phyloP scores from a whole-genome alignment of 2,888 invertebrate species.

The Meiosimyza decipiens region DNA sequence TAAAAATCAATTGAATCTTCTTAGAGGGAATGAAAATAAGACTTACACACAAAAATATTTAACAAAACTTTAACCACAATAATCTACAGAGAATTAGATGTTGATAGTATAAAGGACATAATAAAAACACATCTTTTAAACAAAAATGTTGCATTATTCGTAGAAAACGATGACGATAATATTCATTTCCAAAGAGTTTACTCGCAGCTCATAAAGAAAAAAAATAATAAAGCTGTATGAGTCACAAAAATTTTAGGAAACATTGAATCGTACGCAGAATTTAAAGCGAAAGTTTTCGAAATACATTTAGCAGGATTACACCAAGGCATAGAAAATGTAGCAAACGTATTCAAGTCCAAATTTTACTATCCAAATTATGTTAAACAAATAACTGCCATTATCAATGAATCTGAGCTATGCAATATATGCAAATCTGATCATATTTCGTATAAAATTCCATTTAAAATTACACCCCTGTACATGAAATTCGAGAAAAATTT shows the following conservation, averaged over 20 bases:
- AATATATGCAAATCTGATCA: slow-evolving; percentile 41
- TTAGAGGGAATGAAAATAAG: slow-evolving; percentile 22
- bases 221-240: slow-evolving; percentile 1
- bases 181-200: too few species aligned
- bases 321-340: slow-evolving; percentile 38
- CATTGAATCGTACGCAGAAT: background rate
- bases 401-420: slow-evolving; percentile 40
- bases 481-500: slow-evolving; percentile 30
- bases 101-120: too few species aligned
- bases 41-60: background rate
- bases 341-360: slow-evolving; percentile 24
- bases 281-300: slow-evolving; percentile 17
- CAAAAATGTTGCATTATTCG: too few species aligned
- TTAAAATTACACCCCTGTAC: slow-evolving; percentile 33
- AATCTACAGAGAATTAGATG: too few species aligned
- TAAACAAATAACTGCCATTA: slow-evolving; percentile 37
- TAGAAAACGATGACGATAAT: too few species aligned
- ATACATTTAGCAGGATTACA: slow-evolving; percentile 27
- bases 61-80: background rate
- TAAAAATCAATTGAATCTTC: too few species aligned
- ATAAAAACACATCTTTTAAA: too few species aligned
- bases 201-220: too few species aligned
- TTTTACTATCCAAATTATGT: slow-evolving; percentile 40
- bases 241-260: slow-evolving; percentile 11
- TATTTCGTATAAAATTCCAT: slow-evolving; percentile 37